phyloP scores from a whole-genome alignment of 2,113 vertebrate species.

The Dendropsophus ebraccatus region DNA sequence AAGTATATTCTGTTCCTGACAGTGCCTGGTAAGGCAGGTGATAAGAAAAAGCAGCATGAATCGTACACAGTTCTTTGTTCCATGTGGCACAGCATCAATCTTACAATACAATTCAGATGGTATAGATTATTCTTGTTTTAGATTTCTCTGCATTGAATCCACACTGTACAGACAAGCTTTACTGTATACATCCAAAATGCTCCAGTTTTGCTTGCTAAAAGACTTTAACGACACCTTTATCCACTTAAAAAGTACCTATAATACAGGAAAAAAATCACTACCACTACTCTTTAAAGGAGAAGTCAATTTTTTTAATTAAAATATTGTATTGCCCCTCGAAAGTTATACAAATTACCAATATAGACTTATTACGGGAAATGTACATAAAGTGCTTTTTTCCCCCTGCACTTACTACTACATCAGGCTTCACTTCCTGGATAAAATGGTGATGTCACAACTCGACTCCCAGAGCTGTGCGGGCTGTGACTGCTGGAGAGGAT shows the following conservation, averaged over 20 bases:
- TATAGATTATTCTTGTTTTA: slow-evolving; percentile 32
- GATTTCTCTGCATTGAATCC: neutral
- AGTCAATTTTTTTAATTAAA: too few species aligned
- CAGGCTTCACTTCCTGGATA: too few species aligned
- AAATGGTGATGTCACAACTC: too few species aligned
- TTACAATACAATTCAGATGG: slow-evolving; percentile 7
- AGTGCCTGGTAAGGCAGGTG: slow-evolving; percentile 9
- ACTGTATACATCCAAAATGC: neutral
- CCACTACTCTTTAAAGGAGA: too few species aligned
- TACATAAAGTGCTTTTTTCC: too few species aligned
- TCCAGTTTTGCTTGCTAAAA: neutral
- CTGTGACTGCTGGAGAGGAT: too few species aligned
- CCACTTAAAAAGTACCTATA: neutral
- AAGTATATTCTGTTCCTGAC: slow-evolving; percentile 30
- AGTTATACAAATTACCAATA: too few species aligned
- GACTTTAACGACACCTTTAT: neutral
- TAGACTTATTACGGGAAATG: too few species aligned
- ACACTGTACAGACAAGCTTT: neutral
- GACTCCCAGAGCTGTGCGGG: too few species aligned
- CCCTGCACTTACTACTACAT: too few species aligned
- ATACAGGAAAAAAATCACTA: neutral
- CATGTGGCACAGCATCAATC: slow-evolving; percentile 27
- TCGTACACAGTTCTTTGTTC: slow-evolving; percentile 9
- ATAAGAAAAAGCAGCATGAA: slow-evolving; percentile 25
- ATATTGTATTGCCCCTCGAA: too few species aligned